Percentiles rank a stretch among this genome's conserved stretches.
Evolutionary conservation across 2,888 invertebrate species (phyloP).

Genomic region (Epiblema foenella): DNA sequence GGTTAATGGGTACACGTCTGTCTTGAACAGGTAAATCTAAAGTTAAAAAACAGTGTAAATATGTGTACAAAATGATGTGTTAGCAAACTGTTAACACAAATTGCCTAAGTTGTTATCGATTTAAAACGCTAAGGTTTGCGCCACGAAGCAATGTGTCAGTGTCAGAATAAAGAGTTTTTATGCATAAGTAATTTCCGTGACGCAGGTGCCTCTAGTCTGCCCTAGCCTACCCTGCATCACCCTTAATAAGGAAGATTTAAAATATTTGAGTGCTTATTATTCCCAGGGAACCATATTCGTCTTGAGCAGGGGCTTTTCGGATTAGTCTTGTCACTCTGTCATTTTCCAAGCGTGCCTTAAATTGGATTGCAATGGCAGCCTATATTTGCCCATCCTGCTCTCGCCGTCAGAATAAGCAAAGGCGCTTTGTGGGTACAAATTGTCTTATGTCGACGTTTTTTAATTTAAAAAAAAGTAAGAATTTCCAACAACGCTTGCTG

Average conservation of each 20-base stretch:
- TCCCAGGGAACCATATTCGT: slow-evolving; percentile 6
- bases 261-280: slow-evolving; percentile 1
- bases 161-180: slow-evolving; percentile 10
- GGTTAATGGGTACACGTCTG: background rate
- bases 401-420: slow-evolving; percentile 20
- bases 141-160: slow-evolving; percentile 1
- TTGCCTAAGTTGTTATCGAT: background rate
- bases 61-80: background rate
- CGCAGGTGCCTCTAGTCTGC: slow-evolving; percentile 7
- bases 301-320: background rate
- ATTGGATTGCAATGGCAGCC: background rate
- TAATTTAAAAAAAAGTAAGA: slow-evolving; percentile 1
- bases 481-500: background rate
- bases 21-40: background rate
- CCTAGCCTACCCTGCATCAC: slow-evolving; percentile 12
- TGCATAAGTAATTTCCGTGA: slow-evolving; percentile 20
- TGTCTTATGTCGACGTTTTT: slow-evolving; percentile 5
- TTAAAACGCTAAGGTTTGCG: background rate
- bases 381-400: slow-evolving; percentile 8
- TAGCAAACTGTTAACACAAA: background rate
- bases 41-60: background rate
- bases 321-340: background rate
- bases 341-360: slow-evolving; percentile 6
- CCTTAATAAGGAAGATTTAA: slow-evolving; percentile 1
- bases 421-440: slow-evolving; percentile 20